Base-by-base conservation (phyloP, 2,888 invertebrate species). In the Polyploca ridens region DNA sequence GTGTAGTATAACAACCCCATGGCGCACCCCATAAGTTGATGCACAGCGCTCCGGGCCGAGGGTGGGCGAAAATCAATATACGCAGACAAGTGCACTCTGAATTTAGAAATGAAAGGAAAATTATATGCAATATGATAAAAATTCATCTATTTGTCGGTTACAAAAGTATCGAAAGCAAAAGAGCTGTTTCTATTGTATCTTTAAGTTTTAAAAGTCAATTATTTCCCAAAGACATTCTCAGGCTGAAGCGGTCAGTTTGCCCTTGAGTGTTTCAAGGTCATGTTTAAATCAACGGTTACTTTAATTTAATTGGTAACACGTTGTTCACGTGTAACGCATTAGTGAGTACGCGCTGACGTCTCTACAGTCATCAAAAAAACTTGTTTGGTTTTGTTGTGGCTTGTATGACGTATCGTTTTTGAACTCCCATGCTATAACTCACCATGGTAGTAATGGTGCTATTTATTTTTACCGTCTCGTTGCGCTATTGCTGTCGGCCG, bases 21-120 rank as follows among this genome's bases (percentile, higher is more conserved):
- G 65, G 75, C 70, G 54, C 71, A 58, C 75, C 70, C 72, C 66
- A 67, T 67, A 10, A 54, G 64, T 62, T 54, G 46, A 58, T 70
- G 74, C 72, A 70, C 41, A 13, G 41, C 6, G 44, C 19, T 4
- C 10, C 19, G 61, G 35, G 41, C 27, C 44, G 61, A 61, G 61
- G 61, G 61, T 41, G 61, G 16, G 10, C 60, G 27, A 61, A 61
- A 61, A 61, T 61, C 61, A 41, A 61, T 61, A 61, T 54, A 54
- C 54, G 10, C 61, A 61, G 61, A 61, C 61, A 61, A 61, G 61
- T 61, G 61, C 61, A 61, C 19, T 54, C 19, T 19, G 54, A 54
- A n/a, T 54, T 54, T 16, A 54, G 19, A 14, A 19, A 54, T 10
- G 54, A 16, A 19, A 27, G 27, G 1, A 27, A 27, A 27, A 27